A percentile compares a stretch with the other conserved stretches of the same genome.
These are phyloP conservation scores for Thermophis baileyi DNA, from an alignment of 2,113 vertebrate genomes.

Conservation along the genomic window DNA sequence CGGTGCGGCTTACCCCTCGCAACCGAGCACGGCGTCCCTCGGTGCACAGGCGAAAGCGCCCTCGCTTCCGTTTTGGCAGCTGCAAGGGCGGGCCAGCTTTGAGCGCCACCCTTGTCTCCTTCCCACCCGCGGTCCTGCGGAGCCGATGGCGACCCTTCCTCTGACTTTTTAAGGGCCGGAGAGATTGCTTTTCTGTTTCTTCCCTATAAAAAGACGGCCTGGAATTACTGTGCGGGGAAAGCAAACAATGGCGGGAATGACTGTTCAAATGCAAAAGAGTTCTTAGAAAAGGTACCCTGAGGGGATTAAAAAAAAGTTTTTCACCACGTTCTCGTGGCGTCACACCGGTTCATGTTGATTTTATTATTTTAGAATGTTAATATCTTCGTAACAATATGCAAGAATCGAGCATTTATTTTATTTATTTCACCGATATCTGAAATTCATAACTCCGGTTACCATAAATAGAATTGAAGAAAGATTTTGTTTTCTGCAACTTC, in stretches of 20 bases:
- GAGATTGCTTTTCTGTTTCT: not conserved
- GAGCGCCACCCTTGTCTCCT: not conserved
- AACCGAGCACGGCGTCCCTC: not conserved
- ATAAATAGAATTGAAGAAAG: not conserved
- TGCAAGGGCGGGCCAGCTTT: not conserved
- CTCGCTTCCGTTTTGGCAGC: not conserved
- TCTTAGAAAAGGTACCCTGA: not conserved
- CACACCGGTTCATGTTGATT: not conserved
- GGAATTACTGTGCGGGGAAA: not conserved
- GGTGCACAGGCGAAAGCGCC: not conserved
- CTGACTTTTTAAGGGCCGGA: not conserved
- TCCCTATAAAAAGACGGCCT: not conserved
- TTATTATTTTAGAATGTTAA: not conserved
- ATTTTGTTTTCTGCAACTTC: not conserved
- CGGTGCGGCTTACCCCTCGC: not conserved
- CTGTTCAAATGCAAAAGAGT: not conserved
- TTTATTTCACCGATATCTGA: not conserved
- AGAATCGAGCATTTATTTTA: not conserved
- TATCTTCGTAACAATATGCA: not conserved
- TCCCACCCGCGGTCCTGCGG: not conserved
- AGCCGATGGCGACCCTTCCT: not conserved
- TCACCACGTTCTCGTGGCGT: not conserved
- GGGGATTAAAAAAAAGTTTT: not conserved
- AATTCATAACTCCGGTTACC: not conserved
- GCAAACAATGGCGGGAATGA: not conserved